A percentile compares a stretch with the other conserved stretches of the same genome.
Conservation (phyloP, 1,140 invertebrate species). For the Drosophila melanica region DNA sequence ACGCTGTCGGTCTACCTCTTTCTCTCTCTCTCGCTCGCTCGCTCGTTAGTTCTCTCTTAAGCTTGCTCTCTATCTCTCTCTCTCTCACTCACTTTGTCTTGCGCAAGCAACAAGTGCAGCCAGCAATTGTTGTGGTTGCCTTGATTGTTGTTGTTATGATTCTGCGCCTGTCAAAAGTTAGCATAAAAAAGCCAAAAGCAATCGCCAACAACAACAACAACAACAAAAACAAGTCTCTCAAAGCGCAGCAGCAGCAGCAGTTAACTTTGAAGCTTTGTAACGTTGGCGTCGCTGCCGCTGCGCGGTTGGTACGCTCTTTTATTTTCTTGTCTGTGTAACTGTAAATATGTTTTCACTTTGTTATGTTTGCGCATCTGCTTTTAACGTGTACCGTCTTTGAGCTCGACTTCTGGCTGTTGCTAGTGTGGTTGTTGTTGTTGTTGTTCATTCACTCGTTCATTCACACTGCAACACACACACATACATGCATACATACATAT, state of each 20-base stretch:
- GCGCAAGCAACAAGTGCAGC: constrained; percentile 50
- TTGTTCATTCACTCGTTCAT: constrained; percentile 62
- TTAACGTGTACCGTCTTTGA: constrained; percentile 46
- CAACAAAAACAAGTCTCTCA: constrained; percentile 42
- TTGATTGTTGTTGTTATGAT: constrained; percentile 35
- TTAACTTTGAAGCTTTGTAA: constrained; percentile 38
- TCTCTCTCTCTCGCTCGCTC: constrained; percentile 16
- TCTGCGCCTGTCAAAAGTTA: constrained; percentile 54
- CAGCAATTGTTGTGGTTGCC: constrained; percentile 32
- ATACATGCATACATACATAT: background rate
- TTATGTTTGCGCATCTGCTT: constrained; percentile 72
- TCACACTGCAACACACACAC: constrained; percentile 52
- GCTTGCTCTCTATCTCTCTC: background rate
- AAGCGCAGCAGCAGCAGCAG: constrained; percentile 44
- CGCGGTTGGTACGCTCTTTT: constrained; percentile 32
- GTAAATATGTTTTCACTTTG: constrained; percentile 82
- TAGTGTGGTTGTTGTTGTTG: constrained; percentile 35
- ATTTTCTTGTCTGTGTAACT: constrained; percentile 65
- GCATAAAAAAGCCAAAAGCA: constrained; percentile 36
- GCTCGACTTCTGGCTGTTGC: constrained; percentile 3
- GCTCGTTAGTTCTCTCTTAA: background rate
- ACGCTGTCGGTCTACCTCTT: constrained; percentile 9
- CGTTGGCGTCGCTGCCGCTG: constrained; percentile 15
- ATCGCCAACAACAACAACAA: constrained; percentile 20
- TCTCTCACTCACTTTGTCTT: background rate